Base-by-base conservation (phyloP, 2,113 vertebrate species). In the Equus przewalskii region DNA sequence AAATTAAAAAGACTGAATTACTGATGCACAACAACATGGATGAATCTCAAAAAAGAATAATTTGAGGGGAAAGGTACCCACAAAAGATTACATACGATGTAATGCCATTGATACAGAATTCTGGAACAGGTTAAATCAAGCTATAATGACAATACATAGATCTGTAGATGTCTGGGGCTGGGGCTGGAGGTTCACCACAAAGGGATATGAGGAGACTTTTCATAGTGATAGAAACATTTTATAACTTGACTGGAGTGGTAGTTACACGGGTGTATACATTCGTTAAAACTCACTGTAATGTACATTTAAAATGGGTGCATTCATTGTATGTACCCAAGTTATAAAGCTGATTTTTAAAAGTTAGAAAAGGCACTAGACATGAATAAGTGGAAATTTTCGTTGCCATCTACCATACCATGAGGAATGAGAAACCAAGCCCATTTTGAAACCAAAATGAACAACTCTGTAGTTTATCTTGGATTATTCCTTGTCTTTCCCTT, bases 401-500 rank as follows among this genome's bases (percentile, higher is more conserved):
- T 80, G 58, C 2, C 22, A 80, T 64, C 81, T 88, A 67, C 62
- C 58, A 22, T 70, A 65, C 33, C 89, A 81, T 36, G 7, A 94
- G 56, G 79, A 92, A 78, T 90, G 30, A 90, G 30, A 87, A 89
- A 51, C 30, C 36, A 96, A 60, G 4, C 13, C 1, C 75, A 83
- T 94, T 90, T 87, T 36, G 49, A 96, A 76, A 83, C 26, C n/a
- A 95, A 82, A 89, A 78, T 16, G 5, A 73, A 36, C 73, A 62
- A 60, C 41, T 89, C 64, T 73, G 22, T 54, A 41, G 22, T 84
- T 93, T 89, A 73, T 24, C 22, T 79, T 86, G 56, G 12, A 54
- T 62, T 83, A 67, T 70, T 89, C 58, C 36, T 90, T 83, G 30
- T 4, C 22, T 75, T 75, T 64, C 56, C 24, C 12, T 94, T 67